Evolutionary conservation across 2,113 vertebrate species (phyloP), one percentile per base, ranked within the genome.

Genomic region (Syngnathoides biaculeatus): DNA sequence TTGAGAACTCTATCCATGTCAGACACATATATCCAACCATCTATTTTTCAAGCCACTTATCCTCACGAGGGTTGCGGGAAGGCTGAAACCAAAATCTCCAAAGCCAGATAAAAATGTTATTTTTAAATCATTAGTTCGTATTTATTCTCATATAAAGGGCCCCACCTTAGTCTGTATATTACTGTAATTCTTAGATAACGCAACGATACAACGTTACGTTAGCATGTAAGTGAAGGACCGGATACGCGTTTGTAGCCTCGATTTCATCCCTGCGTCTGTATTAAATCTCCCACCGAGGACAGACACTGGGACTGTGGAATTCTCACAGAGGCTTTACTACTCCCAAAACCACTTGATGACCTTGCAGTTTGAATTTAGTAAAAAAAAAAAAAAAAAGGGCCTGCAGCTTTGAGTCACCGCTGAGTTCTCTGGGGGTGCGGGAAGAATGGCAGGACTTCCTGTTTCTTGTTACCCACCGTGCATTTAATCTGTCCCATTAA

Each of bases 361-460:
- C 75, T 81, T 78, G 68, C 68, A 55, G 56, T 14, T 55, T 73
- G 67, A 4, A 12, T 24, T 24, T 4, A 4, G 8, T 64, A 83
- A 73, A 77, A 69, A 81, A 71, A 52, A 12, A 24, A 22, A 24
- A 24, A 53, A 45, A 45, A 15, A 40, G 3, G 40, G 40, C 40
- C 43, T 58, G 55, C 61, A 68, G 70, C 52, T 71, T 55, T 42
- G 48, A 65, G 69, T 62, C 58, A 38, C n/a, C n/a, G n/a, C 64
- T 19, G 50, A 67, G 65, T 40, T 73, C 67, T 79, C 69, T n/a
- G 38, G 65, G 62, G 67, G 68, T 17, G 27, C 47, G 56, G 73
- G 74, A 83, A 86, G 78, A 87, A 87, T 86, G 75, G 82, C 86
- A 87, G 86, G 84, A 20, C 64, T 76, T 84, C 85, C 79, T 75